Percentiles rank a stretch among this genome's conserved stretches.
These are phyloP conservation scores for Neotragus pygmaeus DNA, from an alignment of 2,113 vertebrate species.

Conservation along the genomic window DNA sequence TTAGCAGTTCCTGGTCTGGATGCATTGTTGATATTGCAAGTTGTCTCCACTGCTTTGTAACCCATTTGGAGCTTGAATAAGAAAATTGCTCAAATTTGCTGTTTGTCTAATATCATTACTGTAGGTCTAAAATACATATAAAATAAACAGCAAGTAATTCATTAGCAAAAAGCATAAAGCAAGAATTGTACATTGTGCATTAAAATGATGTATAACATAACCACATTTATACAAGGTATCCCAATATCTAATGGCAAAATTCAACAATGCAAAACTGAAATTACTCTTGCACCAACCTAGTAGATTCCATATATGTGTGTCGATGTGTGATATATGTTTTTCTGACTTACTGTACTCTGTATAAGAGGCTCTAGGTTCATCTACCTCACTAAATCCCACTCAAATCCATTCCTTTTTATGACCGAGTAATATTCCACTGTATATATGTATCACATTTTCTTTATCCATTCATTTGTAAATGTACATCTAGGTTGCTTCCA, in stretches of 20 bases:
- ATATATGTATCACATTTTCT: background rate
- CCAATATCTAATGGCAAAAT: background rate
- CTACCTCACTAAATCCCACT: background rate
- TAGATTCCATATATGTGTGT: background rate
- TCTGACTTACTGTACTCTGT: background rate
- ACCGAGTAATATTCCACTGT: background rate
- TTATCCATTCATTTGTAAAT: background rate
- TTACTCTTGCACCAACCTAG: background rate
- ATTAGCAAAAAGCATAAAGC: background rate
- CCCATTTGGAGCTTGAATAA: background rate
- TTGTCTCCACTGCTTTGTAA: background rate
- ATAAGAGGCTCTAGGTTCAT: background rate
- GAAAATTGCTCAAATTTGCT: background rate
- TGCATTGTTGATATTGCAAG: background rate
- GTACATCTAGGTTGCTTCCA: background rate
- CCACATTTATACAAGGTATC: background rate
- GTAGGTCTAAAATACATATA: background rate
- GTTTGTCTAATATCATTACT: background rate
- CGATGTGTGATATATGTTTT: background rate
- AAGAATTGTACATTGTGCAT: background rate
- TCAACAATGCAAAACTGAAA: background rate
- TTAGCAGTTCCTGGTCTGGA: background rate
- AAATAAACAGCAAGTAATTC: background rate
- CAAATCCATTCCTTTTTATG: background rate
- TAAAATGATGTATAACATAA: background rate